These are phyloP conservation scores for Euthynnus affinis DNA, from an alignment of 2,797 vertebrate genomes.

Conservation along the genomic window DNA sequence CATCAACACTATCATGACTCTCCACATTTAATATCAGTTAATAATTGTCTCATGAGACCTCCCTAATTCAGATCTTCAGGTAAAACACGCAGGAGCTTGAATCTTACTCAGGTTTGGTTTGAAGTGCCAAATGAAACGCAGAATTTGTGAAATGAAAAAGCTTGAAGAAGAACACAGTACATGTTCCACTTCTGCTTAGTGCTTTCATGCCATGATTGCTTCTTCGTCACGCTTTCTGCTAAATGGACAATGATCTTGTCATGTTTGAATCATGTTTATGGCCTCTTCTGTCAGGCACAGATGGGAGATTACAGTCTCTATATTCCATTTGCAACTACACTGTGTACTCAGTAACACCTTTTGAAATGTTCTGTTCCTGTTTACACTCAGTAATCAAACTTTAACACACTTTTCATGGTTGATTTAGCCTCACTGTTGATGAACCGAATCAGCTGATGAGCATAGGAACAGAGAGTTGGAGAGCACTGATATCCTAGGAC, in stretches of 20 bases:
- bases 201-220: not conserved
- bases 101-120: not conserved
- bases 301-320: slow-evolving; percentile 5
- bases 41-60: not conserved
- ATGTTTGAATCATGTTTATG: slow-evolving; percentile 10
- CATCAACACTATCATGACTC: not conserved
- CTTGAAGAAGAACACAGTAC: not conserved
- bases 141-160: not conserved
- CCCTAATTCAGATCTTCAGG: not conserved
- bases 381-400: slow-evolving; percentile 34
- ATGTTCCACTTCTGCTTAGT: not conserved
- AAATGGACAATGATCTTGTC: not conserved
- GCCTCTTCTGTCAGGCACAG: slow-evolving; percentile 17
- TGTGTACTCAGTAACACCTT: slow-evolving; percentile 7
- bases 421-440: slow-evolving; percentile 35
- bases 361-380: slow-evolving; percentile 26
- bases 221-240: not conserved
- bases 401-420: slow-evolving; percentile 23
- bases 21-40: not conserved
- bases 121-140: not conserved
- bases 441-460: slow-evolving; percentile 23
- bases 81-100: not conserved
- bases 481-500: slow-evolving; percentile 20
- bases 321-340: not conserved
- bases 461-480: slow-evolving; percentile 43